A percentile compares a stretch with the other conserved stretches of the same genome.
phyloP scores from a whole-genome alignment of 2,797 vertebrate species.

The Microhierax caerulescens region DNA sequence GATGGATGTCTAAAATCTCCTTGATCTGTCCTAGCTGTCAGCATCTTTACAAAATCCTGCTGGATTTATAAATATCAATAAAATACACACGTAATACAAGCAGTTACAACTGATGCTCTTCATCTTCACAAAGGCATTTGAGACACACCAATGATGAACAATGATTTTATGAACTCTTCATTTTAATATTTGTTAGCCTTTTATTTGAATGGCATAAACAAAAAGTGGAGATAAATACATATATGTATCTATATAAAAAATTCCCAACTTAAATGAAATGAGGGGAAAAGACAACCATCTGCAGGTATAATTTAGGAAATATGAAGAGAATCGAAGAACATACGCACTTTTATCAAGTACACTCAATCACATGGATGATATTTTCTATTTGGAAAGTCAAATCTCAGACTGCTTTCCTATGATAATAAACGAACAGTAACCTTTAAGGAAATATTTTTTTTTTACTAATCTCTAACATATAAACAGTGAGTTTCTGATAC shows the following conservation, averaged over 20 bases:
- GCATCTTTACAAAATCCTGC: neutral
- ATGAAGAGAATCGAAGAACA: neutral
- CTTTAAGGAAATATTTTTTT: neutral
- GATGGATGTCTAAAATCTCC: slow-evolving; percentile 42
- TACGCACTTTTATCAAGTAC: neutral
- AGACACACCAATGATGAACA: neutral
- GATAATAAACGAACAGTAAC: neutral
- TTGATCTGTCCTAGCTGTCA: slow-evolving; percentile 49
- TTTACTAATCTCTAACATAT: neutral
- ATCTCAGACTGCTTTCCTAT: neutral
- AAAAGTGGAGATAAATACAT: neutral
- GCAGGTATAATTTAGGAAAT: neutral
- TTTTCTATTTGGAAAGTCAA: neutral
- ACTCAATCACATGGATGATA: neutral
- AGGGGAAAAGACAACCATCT: neutral
- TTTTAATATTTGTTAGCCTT: neutral
- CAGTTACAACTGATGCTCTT: neutral
- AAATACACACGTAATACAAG: neutral
- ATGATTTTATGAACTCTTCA: neutral
- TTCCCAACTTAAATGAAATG: neutral
- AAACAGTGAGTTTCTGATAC: neutral
- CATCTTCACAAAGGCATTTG: neutral
- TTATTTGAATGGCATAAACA: neutral
- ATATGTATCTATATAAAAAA: neutral
- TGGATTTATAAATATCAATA: neutral